These are phyloP conservation scores for Melanotaenia boesemani DNA, from an alignment of 2,797 vertebrate species.

Conservation along the genomic window DNA sequence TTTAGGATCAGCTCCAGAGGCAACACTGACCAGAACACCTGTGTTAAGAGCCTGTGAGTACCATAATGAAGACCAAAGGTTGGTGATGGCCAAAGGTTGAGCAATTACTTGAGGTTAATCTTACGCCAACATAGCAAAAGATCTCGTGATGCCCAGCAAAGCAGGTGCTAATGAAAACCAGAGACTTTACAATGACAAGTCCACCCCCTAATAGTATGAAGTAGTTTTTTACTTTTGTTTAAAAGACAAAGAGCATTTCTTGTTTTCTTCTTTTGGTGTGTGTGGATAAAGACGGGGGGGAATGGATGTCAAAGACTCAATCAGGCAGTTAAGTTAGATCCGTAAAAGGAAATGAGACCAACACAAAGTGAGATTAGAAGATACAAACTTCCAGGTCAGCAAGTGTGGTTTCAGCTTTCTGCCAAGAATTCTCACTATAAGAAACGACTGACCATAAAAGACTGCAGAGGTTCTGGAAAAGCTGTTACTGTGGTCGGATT, in stretches of 20 bases:
- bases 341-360: constrained; percentile 56
- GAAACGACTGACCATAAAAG: constrained; percentile 1
- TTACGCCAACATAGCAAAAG: constrained; percentile 61
- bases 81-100: constrained; percentile 79
- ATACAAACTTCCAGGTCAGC: constrained; percentile 22
- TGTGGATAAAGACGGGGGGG: background rate
- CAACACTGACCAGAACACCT: constrained; percentile 29
- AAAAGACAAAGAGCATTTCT: background rate
- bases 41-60: constrained; percentile 28
- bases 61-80: constrained; percentile 70
- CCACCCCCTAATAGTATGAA: background rate
- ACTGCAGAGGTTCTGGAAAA: background rate
- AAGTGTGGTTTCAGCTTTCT: constrained; percentile 15
- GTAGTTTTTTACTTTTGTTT: background rate
- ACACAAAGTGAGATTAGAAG: constrained; percentile 42
- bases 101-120: constrained; percentile 79
- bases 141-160: constrained; percentile 72
- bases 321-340: constrained; percentile 14
- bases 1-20: constrained; percentile 46
- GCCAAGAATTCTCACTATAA: background rate
- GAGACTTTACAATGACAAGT: constrained; percentile 18
- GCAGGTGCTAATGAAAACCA: constrained; percentile 28
- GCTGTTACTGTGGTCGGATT: background rate
- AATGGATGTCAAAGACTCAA: background rate
- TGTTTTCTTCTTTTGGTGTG: no score